phyloP scores from a whole-genome alignment of 2,888 invertebrate genomes.

The Iphiclides podalirius region DNA sequence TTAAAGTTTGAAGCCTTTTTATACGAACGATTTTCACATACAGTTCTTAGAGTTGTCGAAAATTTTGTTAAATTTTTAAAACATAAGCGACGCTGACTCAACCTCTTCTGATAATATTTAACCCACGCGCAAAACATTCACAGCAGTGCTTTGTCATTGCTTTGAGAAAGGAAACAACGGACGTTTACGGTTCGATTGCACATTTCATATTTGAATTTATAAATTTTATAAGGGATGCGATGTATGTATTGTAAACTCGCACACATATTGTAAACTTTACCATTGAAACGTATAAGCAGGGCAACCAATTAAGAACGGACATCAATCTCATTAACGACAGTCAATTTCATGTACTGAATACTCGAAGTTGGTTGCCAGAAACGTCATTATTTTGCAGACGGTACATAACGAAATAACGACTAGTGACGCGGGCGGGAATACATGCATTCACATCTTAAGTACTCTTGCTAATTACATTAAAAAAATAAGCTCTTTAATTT shows the following conservation, averaged over 20 bases:
- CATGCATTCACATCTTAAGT: no score
- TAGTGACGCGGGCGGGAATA: no score
- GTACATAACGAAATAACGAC: no score
- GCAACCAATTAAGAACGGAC: no score
- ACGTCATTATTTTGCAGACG: no score
- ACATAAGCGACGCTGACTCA: not conserved
- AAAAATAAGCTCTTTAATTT: no score
- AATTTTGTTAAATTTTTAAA: not conserved
- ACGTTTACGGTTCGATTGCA: slow-evolving; percentile 9
- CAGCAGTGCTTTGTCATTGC: slow-evolving; percentile 14
- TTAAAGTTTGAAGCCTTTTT: not conserved
- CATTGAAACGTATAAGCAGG: not conserved
- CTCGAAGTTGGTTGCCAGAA: no score
- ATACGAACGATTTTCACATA: not conserved
- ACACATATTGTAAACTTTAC: slow-evolving; percentile 15
- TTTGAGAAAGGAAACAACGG: slow-evolving; percentile 9
- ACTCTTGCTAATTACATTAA: no score
- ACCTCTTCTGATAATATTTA: not conserved
- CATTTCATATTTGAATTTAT: slow-evolving; percentile 1
- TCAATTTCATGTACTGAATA: no score
- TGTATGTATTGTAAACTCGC: not conserved
- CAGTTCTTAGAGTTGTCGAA: no score
- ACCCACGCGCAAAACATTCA: not conserved
- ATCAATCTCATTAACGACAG: no score
- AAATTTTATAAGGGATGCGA: slow-evolving; percentile 10